phyloP scores from a whole-genome alignment of 2,888 invertebrate genomes.

The Drosophila infuscata region DNA sequence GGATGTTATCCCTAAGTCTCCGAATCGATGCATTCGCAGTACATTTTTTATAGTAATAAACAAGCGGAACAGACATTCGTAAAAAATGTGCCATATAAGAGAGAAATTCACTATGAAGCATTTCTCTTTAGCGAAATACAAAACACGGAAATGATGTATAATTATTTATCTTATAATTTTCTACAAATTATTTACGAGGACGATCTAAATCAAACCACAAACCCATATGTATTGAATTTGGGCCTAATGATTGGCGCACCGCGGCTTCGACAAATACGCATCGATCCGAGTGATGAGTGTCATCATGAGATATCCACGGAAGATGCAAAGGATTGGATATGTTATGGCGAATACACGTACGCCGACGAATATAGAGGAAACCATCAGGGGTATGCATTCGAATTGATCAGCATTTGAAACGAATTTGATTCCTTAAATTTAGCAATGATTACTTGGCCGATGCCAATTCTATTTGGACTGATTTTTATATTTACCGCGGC shows the following conservation, averaged over 20 bases:
- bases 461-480: background rate
- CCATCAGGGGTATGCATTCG: slow-evolving; percentile 6
- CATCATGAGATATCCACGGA: background rate
- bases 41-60: slow-evolving; percentile 1
- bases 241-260: slow-evolving; percentile 27
- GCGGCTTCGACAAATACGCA: slow-evolving; percentile 36
- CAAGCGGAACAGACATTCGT: background rate
- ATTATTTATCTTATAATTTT: background rate
- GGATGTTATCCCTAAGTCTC: background rate
- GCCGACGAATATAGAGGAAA: fast-evolving
- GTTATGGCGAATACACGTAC: slow-evolving; percentile 9
- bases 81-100: background rate
- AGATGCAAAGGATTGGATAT: fast-evolving
- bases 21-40: background rate
- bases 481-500: background rate
- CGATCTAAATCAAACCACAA: fast-evolving
- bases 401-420: background rate
- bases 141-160: background rate
- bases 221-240: background rate
- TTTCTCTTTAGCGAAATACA: background rate
- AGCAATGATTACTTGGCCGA: slow-evolving; percentile 1
- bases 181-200: background rate
- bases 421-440: background rate
- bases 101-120: background rate
- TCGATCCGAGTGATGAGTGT: background rate